These are phyloP conservation scores for Narcine bancroftii DNA, from an alignment of 2,113 vertebrate species.

Conservation along the genomic window DNA sequence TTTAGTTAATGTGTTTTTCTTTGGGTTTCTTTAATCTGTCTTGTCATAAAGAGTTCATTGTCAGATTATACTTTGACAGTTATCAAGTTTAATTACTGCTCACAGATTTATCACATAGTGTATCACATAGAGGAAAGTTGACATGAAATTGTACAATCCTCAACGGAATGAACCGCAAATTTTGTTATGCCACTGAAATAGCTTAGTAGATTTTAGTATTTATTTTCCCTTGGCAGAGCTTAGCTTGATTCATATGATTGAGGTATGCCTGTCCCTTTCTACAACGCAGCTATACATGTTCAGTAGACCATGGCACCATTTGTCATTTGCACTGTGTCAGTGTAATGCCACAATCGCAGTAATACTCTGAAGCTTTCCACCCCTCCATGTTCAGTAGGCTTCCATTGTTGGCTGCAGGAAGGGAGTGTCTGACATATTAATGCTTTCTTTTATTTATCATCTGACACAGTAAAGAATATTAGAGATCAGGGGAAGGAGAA, in stretches of 20 bases:
- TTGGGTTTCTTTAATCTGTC: background rate
- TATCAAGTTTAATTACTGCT: background rate
- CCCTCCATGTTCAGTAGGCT: slow-evolving; percentile 32
- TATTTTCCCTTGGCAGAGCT: background rate
- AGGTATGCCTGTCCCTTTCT: slow-evolving; percentile 27
- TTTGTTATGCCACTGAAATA: background rate
- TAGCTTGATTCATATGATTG: slow-evolving; percentile 19
- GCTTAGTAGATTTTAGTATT: background rate
- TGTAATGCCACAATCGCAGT: slow-evolving; percentile 20
- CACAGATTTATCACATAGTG: background rate
- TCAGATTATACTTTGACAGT: background rate
- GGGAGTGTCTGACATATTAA: slow-evolving; percentile 34
- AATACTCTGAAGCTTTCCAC: slow-evolving; percentile 21
- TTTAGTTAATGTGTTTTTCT: background rate
- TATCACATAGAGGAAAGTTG: background rate
- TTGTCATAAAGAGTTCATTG: background rate
- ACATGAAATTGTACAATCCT: background rate
- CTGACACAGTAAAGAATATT: slow-evolving; percentile 6
- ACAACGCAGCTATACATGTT: slow-evolving; percentile 11
- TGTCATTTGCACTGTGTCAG: slow-evolving; percentile 32
- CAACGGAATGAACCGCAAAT: background rate
- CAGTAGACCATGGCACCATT: slow-evolving; percentile 14
- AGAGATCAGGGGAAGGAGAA: slow-evolving; percentile 30
- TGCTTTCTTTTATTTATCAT: slow-evolving; percentile 31
- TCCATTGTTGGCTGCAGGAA: slow-evolving; percentile 29